Percentiles rank a stretch among this genome's conserved stretches.
These are phyloP conservation scores for Gallinago jamesoni DNA, from an alignment of 2,113 vertebrate species.

Conservation along the genomic window DNA sequence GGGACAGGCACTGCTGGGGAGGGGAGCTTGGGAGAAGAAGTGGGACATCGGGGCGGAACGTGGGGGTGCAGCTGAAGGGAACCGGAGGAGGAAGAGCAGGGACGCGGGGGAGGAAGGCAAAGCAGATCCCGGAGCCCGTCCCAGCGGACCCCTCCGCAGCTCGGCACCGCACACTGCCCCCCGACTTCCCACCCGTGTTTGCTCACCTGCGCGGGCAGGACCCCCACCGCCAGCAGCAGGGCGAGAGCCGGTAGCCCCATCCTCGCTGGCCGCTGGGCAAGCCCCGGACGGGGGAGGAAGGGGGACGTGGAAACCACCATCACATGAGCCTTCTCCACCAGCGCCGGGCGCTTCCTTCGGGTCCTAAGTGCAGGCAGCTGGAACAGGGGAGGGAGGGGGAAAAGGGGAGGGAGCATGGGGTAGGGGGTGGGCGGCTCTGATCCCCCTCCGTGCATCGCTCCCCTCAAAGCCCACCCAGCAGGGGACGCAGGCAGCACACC, in stretches of 20 bases:
- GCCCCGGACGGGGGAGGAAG: background rate
- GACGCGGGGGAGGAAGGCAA: background rate
- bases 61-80: background rate
- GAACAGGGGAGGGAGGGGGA: background rate
- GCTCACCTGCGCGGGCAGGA: conserved; percentile 37
- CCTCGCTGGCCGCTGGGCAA: accelerated
- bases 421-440: background rate
- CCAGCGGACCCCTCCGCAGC: background rate
- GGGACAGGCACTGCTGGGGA: background rate
- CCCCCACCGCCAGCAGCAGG: background rate
- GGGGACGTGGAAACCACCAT: background rate
- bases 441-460: accelerated
- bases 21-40: background rate
- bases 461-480: background rate
- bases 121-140: background rate
- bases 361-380: background rate
- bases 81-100: background rate
- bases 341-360: background rate
- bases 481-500: too few species aligned
- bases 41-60: accelerated
- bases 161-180: accelerated
- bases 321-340: background rate
- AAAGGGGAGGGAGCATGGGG: background rate
- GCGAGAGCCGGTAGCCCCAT: background rate
- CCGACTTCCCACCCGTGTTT: background rate